Conservation (phyloP, 2,797 vertebrate species). For the Mormyrops attenuatus region DNA sequence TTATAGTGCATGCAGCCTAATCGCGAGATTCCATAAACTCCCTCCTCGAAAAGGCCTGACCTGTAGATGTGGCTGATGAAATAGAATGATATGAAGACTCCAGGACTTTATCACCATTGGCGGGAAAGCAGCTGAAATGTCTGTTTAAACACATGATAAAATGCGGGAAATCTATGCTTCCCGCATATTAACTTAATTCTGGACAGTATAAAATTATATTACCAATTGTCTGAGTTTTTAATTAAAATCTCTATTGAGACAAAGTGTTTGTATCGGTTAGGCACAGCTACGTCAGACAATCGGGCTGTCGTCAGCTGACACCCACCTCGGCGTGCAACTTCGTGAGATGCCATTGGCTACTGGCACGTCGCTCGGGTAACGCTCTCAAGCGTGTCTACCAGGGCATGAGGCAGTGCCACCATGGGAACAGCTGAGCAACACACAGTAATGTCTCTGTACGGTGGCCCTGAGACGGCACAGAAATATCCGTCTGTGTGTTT, state of each 20-base stretch:
- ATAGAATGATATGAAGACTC: slow-evolving; percentile 11
- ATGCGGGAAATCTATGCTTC: not conserved
- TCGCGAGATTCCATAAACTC: slow-evolving; percentile 49
- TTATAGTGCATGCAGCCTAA: slow-evolving; percentile 37
- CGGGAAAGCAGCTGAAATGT: slow-evolving; percentile 12
- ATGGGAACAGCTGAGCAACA: not conserved
- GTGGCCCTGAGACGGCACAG: not conserved
- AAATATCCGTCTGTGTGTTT: not conserved
- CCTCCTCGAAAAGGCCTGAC: slow-evolving; percentile 25
- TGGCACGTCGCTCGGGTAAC: not conserved
- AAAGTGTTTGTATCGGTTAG: not conserved
- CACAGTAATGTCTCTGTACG: not conserved
- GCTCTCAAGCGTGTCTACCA: not conserved
- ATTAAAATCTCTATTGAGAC: not conserved
- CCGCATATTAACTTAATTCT: not conserved
- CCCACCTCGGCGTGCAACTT: not conserved
- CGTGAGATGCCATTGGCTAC: not conserved
- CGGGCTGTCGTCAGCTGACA: not conserved
- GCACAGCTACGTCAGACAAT: not conserved
- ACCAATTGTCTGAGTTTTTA: not conserved
- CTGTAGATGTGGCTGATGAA: slow-evolving; percentile 33
- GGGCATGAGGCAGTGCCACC: not conserved
- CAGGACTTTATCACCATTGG: slow-evolving; percentile 18
- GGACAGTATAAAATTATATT: not conserved
- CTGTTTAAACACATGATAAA: not conserved